Percentiles rank a stretch among this genome's conserved stretches.
phyloP scores from a whole-genome alignment of 2,113 vertebrate genomes.

The Origma solitaria region DNA sequence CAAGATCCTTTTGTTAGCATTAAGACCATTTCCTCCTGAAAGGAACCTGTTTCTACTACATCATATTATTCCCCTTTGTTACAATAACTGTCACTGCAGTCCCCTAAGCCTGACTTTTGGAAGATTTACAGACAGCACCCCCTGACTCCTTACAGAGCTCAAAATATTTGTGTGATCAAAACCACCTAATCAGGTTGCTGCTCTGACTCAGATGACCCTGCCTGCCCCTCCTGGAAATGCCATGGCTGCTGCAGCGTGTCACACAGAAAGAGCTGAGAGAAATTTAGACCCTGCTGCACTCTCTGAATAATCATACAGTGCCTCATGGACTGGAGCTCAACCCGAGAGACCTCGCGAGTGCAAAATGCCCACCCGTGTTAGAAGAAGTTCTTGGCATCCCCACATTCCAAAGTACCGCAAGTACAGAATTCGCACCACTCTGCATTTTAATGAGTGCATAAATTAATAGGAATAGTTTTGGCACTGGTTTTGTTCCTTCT shows the following conservation, averaged over 20 bases:
- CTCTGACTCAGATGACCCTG: not conserved
- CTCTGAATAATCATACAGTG: not conserved
- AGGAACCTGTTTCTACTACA: not conserved
- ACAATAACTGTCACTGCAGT: not conserved
- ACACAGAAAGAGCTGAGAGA: not conserved
- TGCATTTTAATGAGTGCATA: not conserved
- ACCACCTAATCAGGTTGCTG: not conserved
- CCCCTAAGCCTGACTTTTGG: not conserved
- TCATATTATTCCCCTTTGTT: not conserved
- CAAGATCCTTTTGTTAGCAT: not conserved
- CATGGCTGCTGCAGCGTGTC: not conserved
- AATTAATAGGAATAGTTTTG: not conserved
- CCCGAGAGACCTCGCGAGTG: not conserved
- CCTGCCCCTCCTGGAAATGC: not conserved
- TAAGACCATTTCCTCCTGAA: not conserved
- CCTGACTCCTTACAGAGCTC: not conserved
- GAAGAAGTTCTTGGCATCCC: not conserved
- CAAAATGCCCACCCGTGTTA: not conserved
- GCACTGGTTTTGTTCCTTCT: not conserved
- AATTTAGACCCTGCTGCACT: not conserved
- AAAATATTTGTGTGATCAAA: not conserved
- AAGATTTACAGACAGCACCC: not conserved
- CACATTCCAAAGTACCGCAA: accelerated
- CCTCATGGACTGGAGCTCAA: not conserved
- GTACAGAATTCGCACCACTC: not conserved